Evolutionary conservation across 2,113 vertebrate genomes (phyloP).

Genomic region (Bolborhynchus lineola): DNA sequence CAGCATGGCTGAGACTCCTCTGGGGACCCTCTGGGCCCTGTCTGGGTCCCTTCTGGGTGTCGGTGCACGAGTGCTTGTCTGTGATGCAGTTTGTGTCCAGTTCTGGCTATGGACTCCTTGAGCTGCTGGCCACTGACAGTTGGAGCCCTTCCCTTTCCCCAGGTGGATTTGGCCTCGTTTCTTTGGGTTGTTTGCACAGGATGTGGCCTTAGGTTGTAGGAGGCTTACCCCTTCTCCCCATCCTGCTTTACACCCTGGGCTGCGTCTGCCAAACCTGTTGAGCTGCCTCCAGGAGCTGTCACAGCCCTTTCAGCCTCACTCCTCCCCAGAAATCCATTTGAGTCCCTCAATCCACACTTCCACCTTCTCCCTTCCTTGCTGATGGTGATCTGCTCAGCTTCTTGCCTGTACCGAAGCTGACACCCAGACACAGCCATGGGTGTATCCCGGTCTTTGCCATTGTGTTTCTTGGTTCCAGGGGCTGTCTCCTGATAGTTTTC

Average conservation of each 20-base stretch:
- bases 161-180: not conserved
- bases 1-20: not conserved
- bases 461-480: not conserved
- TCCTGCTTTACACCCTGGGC: not conserved
- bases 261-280: not conserved
- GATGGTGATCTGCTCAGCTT: not conserved
- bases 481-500: not conserved
- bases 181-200: not conserved
- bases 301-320: not conserved
- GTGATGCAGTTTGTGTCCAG: not conserved
- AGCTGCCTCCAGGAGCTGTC: not conserved
- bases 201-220: not conserved
- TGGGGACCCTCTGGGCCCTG: not conserved
- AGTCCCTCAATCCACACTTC: not conserved
- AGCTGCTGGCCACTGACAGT: not conserved
- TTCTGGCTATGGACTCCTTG: not conserved
- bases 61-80: rapidly evolving
- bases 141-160: not conserved
- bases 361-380: not conserved
- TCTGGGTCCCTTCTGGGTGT: not conserved
- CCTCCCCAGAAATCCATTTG: not conserved
- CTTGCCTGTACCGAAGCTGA: not conserved
- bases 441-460: rapidly evolving
- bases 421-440: not conserved
- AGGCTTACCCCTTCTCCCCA: not conserved